phyloP scores from a whole-genome alignment of 2,113 vertebrate species.

The Nerophis ophidion region DNA sequence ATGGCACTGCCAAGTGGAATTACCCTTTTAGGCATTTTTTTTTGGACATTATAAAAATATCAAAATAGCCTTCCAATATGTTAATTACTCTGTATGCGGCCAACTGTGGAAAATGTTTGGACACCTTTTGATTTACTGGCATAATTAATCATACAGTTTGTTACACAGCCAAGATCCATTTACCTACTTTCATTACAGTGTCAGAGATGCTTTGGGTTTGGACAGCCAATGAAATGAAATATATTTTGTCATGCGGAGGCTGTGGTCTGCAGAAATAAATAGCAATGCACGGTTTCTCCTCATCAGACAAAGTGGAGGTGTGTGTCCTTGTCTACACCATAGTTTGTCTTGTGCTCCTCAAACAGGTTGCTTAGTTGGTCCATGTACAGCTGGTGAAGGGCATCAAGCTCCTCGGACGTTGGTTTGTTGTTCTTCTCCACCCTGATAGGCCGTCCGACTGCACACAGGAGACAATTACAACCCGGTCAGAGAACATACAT shows the following conservation, averaged over 20 bases:
- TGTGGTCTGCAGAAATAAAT: constrained; percentile 37
- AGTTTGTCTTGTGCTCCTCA: constrained; percentile 84
- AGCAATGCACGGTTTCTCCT: background rate
- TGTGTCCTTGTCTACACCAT: constrained; percentile 76
- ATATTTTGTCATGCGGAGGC: constrained; percentile 8
- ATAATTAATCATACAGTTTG: background rate
- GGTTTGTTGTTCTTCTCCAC: constrained; percentile 74
- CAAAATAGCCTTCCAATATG: no score
- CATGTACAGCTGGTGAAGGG: constrained; percentile 80
- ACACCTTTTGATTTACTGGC: background rate
- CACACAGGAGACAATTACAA: constrained; percentile 12
- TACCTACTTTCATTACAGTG: background rate
- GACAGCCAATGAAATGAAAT: background rate
- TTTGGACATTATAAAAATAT: no score
- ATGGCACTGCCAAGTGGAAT: no score
- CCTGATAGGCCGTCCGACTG: constrained; percentile 85
- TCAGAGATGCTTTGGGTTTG: constrained; percentile 2
- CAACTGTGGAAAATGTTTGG: no score
- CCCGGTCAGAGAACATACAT: background rate
- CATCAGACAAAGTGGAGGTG: constrained; percentile 81
- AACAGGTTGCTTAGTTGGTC: constrained; percentile 80
- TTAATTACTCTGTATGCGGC: no score
- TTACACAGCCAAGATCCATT: constrained; percentile 5
- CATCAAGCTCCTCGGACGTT: constrained; percentile 72
- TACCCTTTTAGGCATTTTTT: no score